Percentiles rank a stretch among this genome's conserved stretches.
Evolutionary conservation across 2,888 invertebrate species (phyloP).

Genomic region (Cactoblastis cactorum): DNA sequence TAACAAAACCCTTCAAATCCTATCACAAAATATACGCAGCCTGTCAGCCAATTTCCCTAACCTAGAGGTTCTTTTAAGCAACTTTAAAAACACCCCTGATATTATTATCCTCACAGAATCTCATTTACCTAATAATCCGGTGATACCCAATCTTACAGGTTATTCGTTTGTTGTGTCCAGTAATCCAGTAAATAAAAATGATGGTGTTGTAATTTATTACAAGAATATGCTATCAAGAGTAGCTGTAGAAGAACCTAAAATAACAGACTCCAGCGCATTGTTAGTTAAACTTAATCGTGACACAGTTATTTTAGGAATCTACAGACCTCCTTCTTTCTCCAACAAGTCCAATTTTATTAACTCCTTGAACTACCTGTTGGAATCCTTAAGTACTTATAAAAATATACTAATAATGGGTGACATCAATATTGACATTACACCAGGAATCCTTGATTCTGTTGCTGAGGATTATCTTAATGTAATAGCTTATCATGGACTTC

Average conservation of each 20-base stretch:
- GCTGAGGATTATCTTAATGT: background rate
- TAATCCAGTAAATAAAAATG: background rate
- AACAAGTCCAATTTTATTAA: background rate
- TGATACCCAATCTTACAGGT: background rate
- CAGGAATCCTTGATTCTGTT: background rate
- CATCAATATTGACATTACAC: background rate
- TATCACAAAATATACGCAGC: background rate
- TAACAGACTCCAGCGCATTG: background rate
- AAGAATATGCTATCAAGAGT: background rate
- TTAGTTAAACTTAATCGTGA: background rate
- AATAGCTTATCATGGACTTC: background rate
- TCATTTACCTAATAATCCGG: background rate
- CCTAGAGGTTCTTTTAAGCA: background rate
- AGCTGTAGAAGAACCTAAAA: background rate
- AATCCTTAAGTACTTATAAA: background rate
- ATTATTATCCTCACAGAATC: background rate
- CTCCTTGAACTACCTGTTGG: background rate
- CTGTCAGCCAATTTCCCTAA: background rate
- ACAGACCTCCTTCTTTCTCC: background rate
- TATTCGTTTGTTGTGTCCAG: background rate
- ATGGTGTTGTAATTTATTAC: conserved; percentile 3
- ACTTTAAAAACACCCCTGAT: background rate
- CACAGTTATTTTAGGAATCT: background rate
- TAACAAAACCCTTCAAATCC: background rate
- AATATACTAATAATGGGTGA: conserved; percentile 1